Base-by-base conservation (phyloP, 2,797 vertebrate species). In the Xenopus petersii region DNA sequence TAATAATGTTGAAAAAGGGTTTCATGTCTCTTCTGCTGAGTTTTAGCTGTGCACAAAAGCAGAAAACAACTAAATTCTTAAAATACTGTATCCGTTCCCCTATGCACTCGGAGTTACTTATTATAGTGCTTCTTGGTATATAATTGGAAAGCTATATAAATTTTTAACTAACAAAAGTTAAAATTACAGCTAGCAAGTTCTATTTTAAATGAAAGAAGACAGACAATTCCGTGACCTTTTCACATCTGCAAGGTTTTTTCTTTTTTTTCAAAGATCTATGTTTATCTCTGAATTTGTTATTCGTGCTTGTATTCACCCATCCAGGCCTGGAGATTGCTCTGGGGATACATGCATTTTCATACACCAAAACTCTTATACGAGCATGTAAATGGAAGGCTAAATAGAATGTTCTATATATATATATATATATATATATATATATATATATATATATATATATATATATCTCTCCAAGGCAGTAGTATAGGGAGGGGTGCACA, bases 121-220 rank as follows among this genome's bases (percentile, higher is more conserved):
- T 64, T 70, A 70, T 70, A 59, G 68, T 30, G 26, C 26, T 30
- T 16, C 10, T 21, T 36, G 30, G 62, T 65, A 24, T 76, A 76
- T 71, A 65, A 59, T 71, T 59, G 68, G 74, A 76, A 76, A 76
- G 24, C 2, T 7, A 42, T n/a, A 71, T 76, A 10, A 71, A 76
- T 76, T 71, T 76, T 76, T 76, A 54, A 76, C 59, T 17, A 71
- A 15, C 9, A 10, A 7, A 10, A 54, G 68, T 66, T 70, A 65
- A 71, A 71, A 59, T 76, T 58, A 49, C 62, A 56, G 48, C 62
- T 36, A 15, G 62, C 13, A 26, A 62, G 60, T 42, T 71, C 36
- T 71, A 71, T 71, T 77, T 66, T 46, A 12, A 63, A 67, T 46
- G 46, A 47, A 13, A n/a, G 4, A 42, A 42, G 36, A 42, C 36